Conservation (phyloP, 2,113 vertebrate species). For the Engystomops pustulosus region DNA sequence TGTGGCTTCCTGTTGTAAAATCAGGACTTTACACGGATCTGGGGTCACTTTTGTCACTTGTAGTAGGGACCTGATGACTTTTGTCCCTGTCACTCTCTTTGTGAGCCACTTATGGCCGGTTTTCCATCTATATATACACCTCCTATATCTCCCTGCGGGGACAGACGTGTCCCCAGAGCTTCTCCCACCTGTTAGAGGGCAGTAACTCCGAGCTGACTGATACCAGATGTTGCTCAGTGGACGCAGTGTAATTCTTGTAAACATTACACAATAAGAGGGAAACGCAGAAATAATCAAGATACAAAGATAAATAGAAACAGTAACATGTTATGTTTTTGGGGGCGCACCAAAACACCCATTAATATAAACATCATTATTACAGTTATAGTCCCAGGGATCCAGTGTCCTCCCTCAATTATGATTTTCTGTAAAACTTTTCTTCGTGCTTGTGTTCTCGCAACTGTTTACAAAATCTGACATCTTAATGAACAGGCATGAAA, state of each 20-base stretch:
- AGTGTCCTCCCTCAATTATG: no score
- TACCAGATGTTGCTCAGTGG: not conserved
- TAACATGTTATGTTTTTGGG: no score
- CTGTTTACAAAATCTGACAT: no score
- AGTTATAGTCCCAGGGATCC: no score
- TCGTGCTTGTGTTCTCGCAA: no score
- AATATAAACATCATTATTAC: no score
- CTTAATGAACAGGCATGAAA: no score
- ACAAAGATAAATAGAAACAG: no score
- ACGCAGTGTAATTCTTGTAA: not conserved
- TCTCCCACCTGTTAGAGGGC: slow-evolving; percentile 12
- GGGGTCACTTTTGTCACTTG: not conserved
- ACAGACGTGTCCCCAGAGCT: not conserved
- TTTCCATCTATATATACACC: not conserved
- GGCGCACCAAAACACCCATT: no score
- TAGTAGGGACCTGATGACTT: not conserved
- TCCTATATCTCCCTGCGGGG: not conserved
- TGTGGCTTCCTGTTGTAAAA: not conserved
- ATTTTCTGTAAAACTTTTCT: no score
- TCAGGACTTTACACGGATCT: not conserved
- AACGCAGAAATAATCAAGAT: not conserved
- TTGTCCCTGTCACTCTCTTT: slow-evolving; percentile 4
- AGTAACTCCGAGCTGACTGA: not conserved
- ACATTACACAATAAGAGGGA: no score
- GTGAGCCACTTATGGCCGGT: not conserved